Evolutionary conservation across 1,140 invertebrate genomes (phyloP).

Genomic region (Drosophila yakuba): DNA sequence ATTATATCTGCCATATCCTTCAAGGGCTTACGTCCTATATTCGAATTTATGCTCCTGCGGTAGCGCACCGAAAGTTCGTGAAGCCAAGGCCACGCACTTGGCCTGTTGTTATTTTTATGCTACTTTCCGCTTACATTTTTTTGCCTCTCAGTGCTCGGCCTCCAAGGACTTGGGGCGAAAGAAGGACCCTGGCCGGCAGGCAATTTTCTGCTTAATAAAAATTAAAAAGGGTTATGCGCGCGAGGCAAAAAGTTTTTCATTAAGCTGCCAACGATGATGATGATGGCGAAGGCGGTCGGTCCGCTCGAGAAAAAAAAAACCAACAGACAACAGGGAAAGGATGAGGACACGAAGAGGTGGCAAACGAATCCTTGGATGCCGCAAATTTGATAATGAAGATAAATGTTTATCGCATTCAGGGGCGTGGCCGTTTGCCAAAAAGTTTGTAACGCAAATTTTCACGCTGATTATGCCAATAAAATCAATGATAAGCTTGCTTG

Average conservation of each 20-base stretch:
- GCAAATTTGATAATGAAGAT: slow-evolving; percentile 81
- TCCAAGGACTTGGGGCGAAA: slow-evolving; percentile 14
- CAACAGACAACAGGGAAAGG: not conserved
- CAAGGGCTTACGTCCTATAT: not conserved
- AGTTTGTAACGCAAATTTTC: slow-evolving; percentile 74
- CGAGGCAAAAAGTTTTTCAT: slow-evolving; percentile 76
- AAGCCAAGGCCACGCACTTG: slow-evolving; percentile 48
- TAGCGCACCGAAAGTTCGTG: slow-evolving; percentile 44
- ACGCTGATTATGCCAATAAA: slow-evolving; percentile 81
- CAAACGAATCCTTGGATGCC: slow-evolving; percentile 33
- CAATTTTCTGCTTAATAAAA: slow-evolving; percentile 82
- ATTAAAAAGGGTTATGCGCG: slow-evolving; percentile 76
- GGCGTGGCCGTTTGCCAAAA: slow-evolving; percentile 74
- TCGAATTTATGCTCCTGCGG: slow-evolving; percentile 1
- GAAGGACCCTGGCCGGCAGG: slow-evolving; percentile 48
- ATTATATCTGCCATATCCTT: not conserved
- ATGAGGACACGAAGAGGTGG: not conserved
- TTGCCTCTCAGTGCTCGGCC: not conserved
- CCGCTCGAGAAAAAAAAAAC: not conserved
- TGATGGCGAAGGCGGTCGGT: slow-evolving; percentile 37
- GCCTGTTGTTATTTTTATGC: slow-evolving; percentile 47
- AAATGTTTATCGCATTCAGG: slow-evolving; percentile 74
- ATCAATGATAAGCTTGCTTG: slow-evolving; percentile 70
- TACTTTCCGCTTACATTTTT: slow-evolving; percentile 59
- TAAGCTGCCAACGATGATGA: slow-evolving; percentile 63